These are phyloP conservation scores for Leucozona laternaria DNA, from an alignment of 2,888 invertebrate species.

Conservation along the genomic window DNA sequence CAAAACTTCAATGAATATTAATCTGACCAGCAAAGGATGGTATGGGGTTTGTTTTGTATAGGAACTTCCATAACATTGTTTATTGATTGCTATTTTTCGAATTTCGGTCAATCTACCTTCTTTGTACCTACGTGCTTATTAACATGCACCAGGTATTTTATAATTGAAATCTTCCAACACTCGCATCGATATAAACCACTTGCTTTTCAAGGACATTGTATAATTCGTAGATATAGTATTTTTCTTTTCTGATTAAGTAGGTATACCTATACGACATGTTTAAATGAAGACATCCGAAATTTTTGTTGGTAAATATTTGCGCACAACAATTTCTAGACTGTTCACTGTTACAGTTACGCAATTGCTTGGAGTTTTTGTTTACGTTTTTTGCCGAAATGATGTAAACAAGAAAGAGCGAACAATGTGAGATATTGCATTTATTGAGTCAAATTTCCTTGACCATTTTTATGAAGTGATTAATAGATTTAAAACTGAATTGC, in stretches of 20 bases:
- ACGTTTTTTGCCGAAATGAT: neutral
- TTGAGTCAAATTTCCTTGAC: neutral
- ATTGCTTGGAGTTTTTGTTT: neutral
- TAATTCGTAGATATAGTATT: neutral
- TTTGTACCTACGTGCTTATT: slow-evolving; percentile 18
- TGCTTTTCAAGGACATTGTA: slow-evolving; percentile 20
- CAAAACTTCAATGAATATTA: slow-evolving; percentile 18
- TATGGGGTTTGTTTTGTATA: neutral
- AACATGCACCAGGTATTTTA: slow-evolving; percentile 32
- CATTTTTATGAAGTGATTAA: neutral
- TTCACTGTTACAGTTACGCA: no score
- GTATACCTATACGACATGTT: neutral
- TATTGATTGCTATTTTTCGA: neutral
- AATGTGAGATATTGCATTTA: neutral
- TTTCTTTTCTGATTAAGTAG: neutral
- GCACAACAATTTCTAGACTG: neutral
- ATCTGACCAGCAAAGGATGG: neutral
- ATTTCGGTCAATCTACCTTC: neutral
- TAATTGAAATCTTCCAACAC: slow-evolving; percentile 33
- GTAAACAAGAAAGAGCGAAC: neutral
- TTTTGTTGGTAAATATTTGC: neutral
- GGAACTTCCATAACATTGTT: slow-evolving; percentile 3
- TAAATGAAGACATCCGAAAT: slow-evolving; percentile 1
- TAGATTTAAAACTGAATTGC: neutral
- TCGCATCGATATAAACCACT: neutral